Evolutionary conservation across 2,797 vertebrate genomes (phyloP).

Genomic region (Helostoma temminkii): DNA sequence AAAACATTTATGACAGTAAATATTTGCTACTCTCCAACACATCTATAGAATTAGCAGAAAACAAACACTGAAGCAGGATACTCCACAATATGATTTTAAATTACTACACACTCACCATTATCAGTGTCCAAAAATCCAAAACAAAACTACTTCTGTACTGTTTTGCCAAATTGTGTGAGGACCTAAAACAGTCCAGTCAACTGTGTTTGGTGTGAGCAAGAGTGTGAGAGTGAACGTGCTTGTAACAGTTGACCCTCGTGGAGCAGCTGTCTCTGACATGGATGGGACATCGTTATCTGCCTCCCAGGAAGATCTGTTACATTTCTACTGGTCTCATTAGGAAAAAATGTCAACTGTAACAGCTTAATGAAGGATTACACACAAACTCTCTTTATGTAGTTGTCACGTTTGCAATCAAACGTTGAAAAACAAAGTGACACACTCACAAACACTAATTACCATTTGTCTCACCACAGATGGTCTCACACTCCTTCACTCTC

Average conservation of each 20-base stretch:
- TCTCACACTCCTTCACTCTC: constrained; percentile 49
- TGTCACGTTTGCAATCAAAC: constrained; percentile 8
- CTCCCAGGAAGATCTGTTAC: neutral
- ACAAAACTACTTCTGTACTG: neutral
- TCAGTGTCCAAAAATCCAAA: constrained; percentile 35
- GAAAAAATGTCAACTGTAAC: neutral
- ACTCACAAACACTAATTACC: constrained; percentile 19
- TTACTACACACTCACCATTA: constrained; percentile 56
- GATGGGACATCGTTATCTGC: constrained; percentile 14
- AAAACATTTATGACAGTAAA: constrained; percentile 50
- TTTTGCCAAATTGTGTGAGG: constrained; percentile 1
- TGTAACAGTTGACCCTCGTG: constrained; percentile 44
- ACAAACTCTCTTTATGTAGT: neutral
- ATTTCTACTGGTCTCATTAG: neutral
- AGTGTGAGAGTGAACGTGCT: constrained; percentile 1
- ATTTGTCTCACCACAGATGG: constrained; percentile 63
- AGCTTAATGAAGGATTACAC: constrained; percentile 1
- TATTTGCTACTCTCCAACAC: constrained; percentile 53
- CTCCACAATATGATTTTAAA: constrained; percentile 25
- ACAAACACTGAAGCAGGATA: constrained; percentile 61
- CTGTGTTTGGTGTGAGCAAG: constrained; percentile 24
- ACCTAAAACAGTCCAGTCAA: constrained; percentile 7
- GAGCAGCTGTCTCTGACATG: constrained; percentile 73
- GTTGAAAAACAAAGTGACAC: constrained; percentile 8
- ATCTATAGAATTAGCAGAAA: constrained; percentile 31